These are phyloP conservation scores for Limonius californicus DNA, from an alignment of 1,140 invertebrate species.

Conservation along the genomic window DNA sequence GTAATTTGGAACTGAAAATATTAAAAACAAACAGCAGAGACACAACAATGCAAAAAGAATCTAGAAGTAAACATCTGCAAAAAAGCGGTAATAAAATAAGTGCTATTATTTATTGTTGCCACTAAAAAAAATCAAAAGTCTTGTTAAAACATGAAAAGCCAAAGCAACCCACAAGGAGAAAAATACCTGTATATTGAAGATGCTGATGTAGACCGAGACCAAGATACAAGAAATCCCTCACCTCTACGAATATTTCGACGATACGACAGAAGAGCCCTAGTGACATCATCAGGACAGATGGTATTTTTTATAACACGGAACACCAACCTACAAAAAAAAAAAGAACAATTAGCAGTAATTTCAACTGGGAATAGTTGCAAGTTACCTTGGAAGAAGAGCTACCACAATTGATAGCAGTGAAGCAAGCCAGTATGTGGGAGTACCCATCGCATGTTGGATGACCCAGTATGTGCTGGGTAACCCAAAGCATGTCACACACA, in stretches of 20 bases:
- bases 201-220: conserved; percentile 60
- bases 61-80: not conserved
- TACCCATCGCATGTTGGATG: conserved; percentile 70
- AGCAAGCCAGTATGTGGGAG: conserved; percentile 76
- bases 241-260: conserved; percentile 51
- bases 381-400: conserved; percentile 81
- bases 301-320: conserved; percentile 49
- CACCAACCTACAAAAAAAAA: conserved; percentile 47
- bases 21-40: not conserved
- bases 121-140: too few relatives aligned
- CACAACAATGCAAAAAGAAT: not conserved
- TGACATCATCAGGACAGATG: conserved; percentile 54
- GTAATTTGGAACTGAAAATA: too few relatives aligned
- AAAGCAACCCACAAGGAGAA: not conserved
- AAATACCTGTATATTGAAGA: conserved; percentile 61
- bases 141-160: not conserved
- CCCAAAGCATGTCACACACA: conserved; percentile 74
- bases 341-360: conserved; percentile 13
- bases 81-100: not conserved
- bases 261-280: conserved; percentile 51
- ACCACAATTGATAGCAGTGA: conserved; percentile 71
- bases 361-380: too few relatives aligned
- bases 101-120: too few relatives aligned
- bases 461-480: conserved; percentile 84
- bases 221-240: conserved; percentile 61